phyloP scores from a whole-genome alignment of 2,113 vertebrate genomes.

The Myrmophylax atrothorax region DNA sequence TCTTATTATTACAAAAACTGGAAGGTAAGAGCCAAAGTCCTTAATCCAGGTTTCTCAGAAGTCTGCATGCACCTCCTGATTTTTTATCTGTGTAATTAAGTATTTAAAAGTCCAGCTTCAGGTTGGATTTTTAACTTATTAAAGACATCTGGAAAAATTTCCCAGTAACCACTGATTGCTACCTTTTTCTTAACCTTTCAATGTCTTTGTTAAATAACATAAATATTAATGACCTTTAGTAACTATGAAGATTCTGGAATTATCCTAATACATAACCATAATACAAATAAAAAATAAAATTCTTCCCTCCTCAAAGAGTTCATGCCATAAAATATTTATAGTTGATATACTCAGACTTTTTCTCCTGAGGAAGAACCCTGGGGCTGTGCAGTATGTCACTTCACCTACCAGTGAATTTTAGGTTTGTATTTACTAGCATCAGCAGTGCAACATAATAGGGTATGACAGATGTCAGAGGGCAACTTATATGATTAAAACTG shows the following conservation, averaged over 20 bases:
- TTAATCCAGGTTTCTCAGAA: not conserved
- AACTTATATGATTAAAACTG: not conserved
- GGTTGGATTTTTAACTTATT: not conserved
- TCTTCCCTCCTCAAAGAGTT: not conserved
- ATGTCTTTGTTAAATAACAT: not conserved
- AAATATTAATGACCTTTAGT: not conserved
- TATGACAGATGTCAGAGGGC: slow-evolving; percentile 27
- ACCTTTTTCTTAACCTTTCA: not conserved
- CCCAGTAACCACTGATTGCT: not conserved
- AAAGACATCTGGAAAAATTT: not conserved
- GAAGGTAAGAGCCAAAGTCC: not conserved
- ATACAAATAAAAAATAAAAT: not conserved
- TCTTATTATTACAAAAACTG: not conserved
- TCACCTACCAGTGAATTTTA: slow-evolving; percentile 30
- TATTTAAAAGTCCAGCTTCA: not conserved
- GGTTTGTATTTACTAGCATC: not conserved
- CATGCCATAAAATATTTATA: not conserved
- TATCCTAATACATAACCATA: not conserved
- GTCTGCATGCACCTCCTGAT: not conserved
- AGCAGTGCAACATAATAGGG: not conserved
- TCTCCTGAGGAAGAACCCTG: not conserved
- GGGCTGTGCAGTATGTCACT: not conserved
- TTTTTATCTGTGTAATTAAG: not conserved
- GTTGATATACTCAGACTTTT: not conserved
- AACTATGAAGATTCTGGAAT: not conserved